Evolutionary conservation across 2,888 invertebrate genomes (phyloP).

Genomic region (Xestia rhomboidea): DNA sequence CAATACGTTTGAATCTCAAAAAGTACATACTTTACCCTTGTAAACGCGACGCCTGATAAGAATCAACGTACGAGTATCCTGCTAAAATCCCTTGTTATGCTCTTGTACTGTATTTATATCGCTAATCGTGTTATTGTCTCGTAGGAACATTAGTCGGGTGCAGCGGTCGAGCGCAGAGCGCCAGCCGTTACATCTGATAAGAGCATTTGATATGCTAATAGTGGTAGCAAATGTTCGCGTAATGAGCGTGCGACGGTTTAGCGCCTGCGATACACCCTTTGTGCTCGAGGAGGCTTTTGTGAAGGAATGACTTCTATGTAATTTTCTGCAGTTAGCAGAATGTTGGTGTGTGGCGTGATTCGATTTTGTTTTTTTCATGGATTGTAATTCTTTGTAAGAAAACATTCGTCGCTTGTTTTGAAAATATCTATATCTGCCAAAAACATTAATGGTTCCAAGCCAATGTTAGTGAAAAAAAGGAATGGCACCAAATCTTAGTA

Average conservation of each 20-base stretch:
- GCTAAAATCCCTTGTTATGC: slow-evolving; percentile 69
- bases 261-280: slow-evolving; percentile 75
- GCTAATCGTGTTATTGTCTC: slow-evolving; percentile 87
- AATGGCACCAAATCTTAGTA: not conserved
- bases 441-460: not conserved
- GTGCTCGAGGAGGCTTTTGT: slow-evolving; percentile 54
- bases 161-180: slow-evolving; percentile 70
- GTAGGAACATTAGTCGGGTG: slow-evolving; percentile 71
- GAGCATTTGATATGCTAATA: slow-evolving; percentile 88
- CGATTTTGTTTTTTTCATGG: slow-evolving; percentile 1
- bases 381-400: not conserved
- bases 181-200: slow-evolving; percentile 87
- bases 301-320: slow-evolving; percentile 56
- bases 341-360: slow-evolving; percentile 28
- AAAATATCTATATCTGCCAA: not conserved
- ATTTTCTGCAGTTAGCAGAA: slow-evolving; percentile 58
- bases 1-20: slow-evolving; percentile 41
- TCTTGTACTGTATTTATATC: slow-evolving; percentile 82
- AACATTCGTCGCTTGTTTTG: not conserved
- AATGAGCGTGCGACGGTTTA: slow-evolving; percentile 85
- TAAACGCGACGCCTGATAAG: slow-evolving; percentile 68
- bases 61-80: slow-evolving; percentile 62
- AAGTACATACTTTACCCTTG: slow-evolving; percentile 60
- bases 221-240: slow-evolving; percentile 85
- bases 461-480: not conserved